Base-by-base conservation (phyloP, 2,113 vertebrate genomes). In the Hippocampus mohnikei region DNA sequence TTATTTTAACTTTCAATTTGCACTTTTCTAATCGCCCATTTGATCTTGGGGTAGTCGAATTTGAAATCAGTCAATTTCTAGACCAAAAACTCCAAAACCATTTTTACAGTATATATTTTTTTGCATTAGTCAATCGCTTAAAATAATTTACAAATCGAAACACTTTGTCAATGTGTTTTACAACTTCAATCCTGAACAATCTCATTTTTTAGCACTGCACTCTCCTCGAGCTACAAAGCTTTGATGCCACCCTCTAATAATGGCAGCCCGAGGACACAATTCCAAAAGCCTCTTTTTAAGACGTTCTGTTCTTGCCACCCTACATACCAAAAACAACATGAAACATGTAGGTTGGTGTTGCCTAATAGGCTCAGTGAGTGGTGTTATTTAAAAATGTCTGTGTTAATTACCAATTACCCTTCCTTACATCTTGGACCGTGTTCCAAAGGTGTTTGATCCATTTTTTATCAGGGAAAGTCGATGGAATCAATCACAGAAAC, bases 401-500 rank as follows among this genome's bases (percentile, higher is more conserved):
- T 61, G 58, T 71, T 82, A 60, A 81, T 84, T 73, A 52, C 73
- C 50, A 50, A 40, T 62, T 60, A 8, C 3, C 44, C 61, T 71
- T 66, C 15, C 46, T 50, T 50, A 50, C 46, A 50, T 5, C 46
- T 50, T 23, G 70, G 66, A 81, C 13, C 64, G 3, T 61, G 15
- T 48, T 42, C 21, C n/a, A 46, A 12, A 74, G 23, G 62, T 29
- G 60, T 64, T 66, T 59, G 53, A 46, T 74, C 56, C 46, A 48
- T 29, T 64, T 64, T 65, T 65, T 75, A 76, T 70, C 79, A 74
- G 78, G 27, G 23, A 65, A 27, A 61, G 69, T 58, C 46, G 55
- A 53, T 70, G 37, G 21, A 62, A 41, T 60, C 77, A 73, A 83
- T 85, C 68, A 87, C 80, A 79, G 52, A 68, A n/a, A 53, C 53